Percentiles rank a stretch among this genome's conserved stretches.
Conservation (phyloP, 2,113 vertebrate genomes). For the Carassius gibelio region DNA sequence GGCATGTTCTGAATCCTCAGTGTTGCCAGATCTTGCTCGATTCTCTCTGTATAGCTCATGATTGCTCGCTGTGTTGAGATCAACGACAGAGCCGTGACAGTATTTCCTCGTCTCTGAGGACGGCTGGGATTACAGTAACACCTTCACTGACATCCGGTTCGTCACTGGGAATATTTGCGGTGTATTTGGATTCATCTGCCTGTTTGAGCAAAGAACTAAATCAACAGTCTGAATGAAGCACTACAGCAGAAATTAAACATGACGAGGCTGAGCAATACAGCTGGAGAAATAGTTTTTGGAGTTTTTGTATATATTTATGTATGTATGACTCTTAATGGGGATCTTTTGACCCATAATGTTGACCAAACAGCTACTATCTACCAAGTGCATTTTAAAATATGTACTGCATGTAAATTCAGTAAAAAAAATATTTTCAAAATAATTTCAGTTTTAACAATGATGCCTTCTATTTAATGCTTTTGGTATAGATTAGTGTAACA, state of each 20-base stretch:
- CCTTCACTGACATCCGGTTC: not conserved
- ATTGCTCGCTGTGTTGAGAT: not conserved
- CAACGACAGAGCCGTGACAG: not conserved
- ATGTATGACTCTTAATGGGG: too few species aligned
- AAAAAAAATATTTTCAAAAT: too few species aligned
- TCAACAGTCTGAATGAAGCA: not conserved
- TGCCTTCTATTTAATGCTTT: too few species aligned
- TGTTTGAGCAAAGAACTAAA: constrained; percentile 13
- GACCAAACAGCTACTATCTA: too few species aligned
- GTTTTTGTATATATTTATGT: too few species aligned
- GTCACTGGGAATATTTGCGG: not conserved
- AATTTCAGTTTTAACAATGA: too few species aligned
- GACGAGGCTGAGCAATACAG: not conserved
- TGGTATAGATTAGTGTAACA: too few species aligned
- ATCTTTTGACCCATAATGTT: too few species aligned
- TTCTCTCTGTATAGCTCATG: not conserved
- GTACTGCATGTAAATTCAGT: too few species aligned
- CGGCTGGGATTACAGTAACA: not conserved
- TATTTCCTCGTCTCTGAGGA: not conserved
- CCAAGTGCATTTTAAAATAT: too few species aligned
- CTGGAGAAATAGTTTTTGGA: too few species aligned
- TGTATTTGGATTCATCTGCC: not conserved
- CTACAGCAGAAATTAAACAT: not conserved
- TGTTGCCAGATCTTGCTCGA: not conserved
- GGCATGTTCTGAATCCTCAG: too few species aligned